Conservation (phyloP, 2,113 vertebrate genomes). For the Rhabdomys dilectus region DNA sequence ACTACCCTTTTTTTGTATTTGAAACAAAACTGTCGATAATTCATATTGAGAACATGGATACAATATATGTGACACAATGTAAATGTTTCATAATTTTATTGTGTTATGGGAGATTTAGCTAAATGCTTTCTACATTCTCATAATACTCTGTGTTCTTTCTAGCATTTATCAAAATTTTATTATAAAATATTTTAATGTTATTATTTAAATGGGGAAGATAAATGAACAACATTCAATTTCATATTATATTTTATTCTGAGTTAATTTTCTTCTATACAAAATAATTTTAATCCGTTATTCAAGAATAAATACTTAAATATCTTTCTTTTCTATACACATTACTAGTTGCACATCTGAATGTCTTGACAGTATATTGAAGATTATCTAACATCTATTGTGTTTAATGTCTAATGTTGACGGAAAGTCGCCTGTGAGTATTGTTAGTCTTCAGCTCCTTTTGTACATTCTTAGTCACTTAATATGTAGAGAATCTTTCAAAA, state of each 20-base stretch:
- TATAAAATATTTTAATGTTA: not conserved
- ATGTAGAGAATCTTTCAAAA: not conserved
- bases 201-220: not conserved
- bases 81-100: not conserved
- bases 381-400: not conserved
- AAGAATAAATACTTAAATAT: not conserved
- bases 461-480: not conserved
- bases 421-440: not conserved
- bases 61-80: not conserved
- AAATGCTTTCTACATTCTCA: not conserved
- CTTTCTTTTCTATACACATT: not conserved
- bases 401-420: not conserved
- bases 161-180: not conserved
- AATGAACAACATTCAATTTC: not conserved
- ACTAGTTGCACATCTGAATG: not conserved
- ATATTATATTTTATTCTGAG: not conserved
- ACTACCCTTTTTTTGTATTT: not conserved
- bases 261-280: not conserved
- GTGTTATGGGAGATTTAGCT: not conserved
- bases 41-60: not conserved
- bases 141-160: not conserved
- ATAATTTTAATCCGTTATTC: not conserved
- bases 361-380: not conserved
- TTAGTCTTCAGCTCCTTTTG: not conserved
- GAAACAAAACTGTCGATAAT: not conserved